Evolutionary conservation across 2,888 invertebrate genomes (phyloP).

Genomic region (Meiosimyza platycephala): DNA sequence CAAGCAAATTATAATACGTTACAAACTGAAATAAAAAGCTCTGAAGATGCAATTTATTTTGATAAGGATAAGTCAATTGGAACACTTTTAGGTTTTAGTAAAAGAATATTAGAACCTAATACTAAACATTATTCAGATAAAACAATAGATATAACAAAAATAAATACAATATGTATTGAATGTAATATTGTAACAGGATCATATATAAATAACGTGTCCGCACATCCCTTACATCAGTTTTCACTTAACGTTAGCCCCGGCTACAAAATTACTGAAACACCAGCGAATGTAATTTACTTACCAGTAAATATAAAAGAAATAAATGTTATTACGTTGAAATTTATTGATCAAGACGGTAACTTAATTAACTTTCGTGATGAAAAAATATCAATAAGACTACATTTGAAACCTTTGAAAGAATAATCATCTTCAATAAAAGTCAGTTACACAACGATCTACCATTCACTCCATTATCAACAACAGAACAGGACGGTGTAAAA

Average conservation of each 20-base stretch:
- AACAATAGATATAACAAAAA: slow-evolving; percentile 56
- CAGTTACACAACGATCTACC: slow-evolving; percentile 9
- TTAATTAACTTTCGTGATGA: slow-evolving; percentile 53
- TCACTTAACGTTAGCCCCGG: slow-evolving; percentile 51
- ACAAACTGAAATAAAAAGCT: slow-evolving; percentile 18
- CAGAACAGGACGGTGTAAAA: slow-evolving; percentile 34
- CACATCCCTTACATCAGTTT: slow-evolving; percentile 60
- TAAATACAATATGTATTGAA: too few relatives aligned
- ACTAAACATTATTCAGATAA: slow-evolving; percentile 50
- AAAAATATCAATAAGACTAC: too few relatives aligned
- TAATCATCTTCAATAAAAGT: slow-evolving; percentile 38
- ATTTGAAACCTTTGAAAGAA: too few relatives aligned
- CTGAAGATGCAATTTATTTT: slow-evolving; percentile 7
- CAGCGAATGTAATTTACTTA: slow-evolving; percentile 57
- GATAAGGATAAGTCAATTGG: slow-evolving; percentile 40
- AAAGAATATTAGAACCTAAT: slow-evolving; percentile 31
- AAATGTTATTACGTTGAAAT: slow-evolving; percentile 51
- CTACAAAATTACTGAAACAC: slow-evolving; percentile 59
- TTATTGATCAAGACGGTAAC: slow-evolving; percentile 55
- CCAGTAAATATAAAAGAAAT: slow-evolving; percentile 52
- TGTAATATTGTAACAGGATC: slow-evolving; percentile 44
- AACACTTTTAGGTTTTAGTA: slow-evolving; percentile 42
- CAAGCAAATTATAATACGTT: slow-evolving; percentile 21
- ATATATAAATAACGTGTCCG: slow-evolving; percentile 46
- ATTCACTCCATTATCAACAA: slow-evolving; percentile 20